Percentiles rank a stretch among this genome's conserved stretches.
Conservation (phyloP, 2,888 invertebrate genomes). For the Cheilosia vulpina region DNA sequence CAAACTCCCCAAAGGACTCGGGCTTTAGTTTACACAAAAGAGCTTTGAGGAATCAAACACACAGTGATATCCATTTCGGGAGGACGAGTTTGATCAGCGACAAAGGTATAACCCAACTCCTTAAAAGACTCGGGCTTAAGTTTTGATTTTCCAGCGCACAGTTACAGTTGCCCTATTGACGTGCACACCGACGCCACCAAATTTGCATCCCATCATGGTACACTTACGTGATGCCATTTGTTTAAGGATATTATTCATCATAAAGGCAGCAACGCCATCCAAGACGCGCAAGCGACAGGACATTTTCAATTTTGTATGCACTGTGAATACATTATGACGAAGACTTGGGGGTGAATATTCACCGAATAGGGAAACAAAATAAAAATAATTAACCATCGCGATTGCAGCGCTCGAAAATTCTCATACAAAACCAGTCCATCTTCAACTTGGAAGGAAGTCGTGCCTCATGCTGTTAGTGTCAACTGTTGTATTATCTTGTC, state of each 20-base stretch:
- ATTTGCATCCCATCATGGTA: slow-evolving; percentile 73
- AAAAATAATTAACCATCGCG: slow-evolving; percentile 57
- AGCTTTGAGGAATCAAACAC: no score
- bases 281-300: slow-evolving; percentile 49
- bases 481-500: slow-evolving; percentile 13
- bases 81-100: no score
- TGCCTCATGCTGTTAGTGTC: slow-evolving; percentile 29
- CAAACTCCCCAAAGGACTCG: no score
- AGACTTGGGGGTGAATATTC: slow-evolving; percentile 25
- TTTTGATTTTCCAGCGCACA: slow-evolving; percentile 44
- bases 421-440: slow-evolving; percentile 12
- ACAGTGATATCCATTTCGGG: no score
- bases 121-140: background rate
- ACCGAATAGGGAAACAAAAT: slow-evolving; percentile 27
- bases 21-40: no score
- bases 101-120: background rate
- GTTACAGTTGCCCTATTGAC: slow-evolving; percentile 35
- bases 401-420: slow-evolving; percentile 14
- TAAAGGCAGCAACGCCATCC: slow-evolving; percentile 26
- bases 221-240: slow-evolving; percentile 73
- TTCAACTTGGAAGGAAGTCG: slow-evolving; percentile 5
- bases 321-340: slow-evolving; percentile 66
- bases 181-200: slow-evolving; percentile 45
- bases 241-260: slow-evolving; percentile 72
- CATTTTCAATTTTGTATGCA: slow-evolving; percentile 74